Percentiles rank a stretch among this genome's conserved stretches.
These are phyloP conservation scores for Selene dorsalis DNA, from an alignment of 2,797 vertebrate species.

Conservation along the genomic window DNA sequence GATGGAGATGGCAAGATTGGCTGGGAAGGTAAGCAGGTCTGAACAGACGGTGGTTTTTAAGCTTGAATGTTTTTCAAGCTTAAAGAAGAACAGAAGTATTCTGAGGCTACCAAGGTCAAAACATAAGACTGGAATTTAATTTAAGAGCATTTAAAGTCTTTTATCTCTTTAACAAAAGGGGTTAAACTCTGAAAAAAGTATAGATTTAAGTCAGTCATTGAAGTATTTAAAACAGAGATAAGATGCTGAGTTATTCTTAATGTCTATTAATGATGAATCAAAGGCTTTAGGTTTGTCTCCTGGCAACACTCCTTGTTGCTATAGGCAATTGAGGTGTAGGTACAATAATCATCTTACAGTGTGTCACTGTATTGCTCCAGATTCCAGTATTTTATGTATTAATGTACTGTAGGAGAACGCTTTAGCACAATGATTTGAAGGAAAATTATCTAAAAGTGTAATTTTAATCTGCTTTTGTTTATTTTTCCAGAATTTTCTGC, in stretches of 20 bases:
- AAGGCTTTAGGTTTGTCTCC: not conserved
- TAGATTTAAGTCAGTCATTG: no score
- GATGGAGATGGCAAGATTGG: slow-evolving; percentile 82
- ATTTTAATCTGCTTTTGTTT: not conserved
- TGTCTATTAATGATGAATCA: no score
- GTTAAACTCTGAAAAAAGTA: no score
- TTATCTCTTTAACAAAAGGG: no score
- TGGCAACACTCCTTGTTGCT: slow-evolving; percentile 9
- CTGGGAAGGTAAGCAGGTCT: slow-evolving; percentile 74
- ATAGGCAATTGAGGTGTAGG: slow-evolving; percentile 15
- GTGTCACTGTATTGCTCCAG: slow-evolving; percentile 25
- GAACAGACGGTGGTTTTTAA: not conserved
- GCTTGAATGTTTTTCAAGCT: no score
- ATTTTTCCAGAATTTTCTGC: slow-evolving; percentile 78
- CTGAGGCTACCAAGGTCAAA: not conserved
- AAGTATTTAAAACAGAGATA: no score
- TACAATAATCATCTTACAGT: slow-evolving; percentile 12
- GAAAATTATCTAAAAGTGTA: not conserved
- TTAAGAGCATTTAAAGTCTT: no score
- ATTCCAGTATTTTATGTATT: slow-evolving; percentile 2
- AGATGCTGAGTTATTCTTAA: no score
- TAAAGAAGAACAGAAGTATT: no score
- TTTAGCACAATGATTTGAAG: not conserved
- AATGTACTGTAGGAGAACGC: not conserved
- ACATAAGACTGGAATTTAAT: not conserved